A percentile compares a stretch with the other conserved stretches of the same genome.
These are phyloP conservation scores for Gastrophysa polygoni DNA, from an alignment of 2,888 invertebrate genomes.

Conservation along the genomic window DNA sequence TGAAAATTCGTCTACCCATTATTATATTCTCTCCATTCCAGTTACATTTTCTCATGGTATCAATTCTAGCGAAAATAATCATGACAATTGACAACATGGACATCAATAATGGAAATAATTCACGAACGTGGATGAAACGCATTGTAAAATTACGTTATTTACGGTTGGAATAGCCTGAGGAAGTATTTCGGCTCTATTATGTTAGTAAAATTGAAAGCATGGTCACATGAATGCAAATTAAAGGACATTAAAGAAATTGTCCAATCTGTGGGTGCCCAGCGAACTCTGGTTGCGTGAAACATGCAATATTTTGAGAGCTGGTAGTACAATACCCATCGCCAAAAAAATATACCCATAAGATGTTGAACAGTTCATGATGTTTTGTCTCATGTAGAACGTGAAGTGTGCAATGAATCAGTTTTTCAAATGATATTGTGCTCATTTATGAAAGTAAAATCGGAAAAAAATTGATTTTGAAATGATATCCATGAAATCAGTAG, in stretches of 20 bases:
- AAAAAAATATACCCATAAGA: too few relatives aligned
- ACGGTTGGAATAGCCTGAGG: slow-evolving; percentile 33
- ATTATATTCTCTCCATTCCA: too few relatives aligned
- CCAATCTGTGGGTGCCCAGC: slow-evolving; percentile 45
- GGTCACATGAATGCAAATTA: slow-evolving; percentile 40
- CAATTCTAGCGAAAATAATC: not conserved
- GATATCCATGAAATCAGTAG: too few relatives aligned
- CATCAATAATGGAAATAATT: not conserved
- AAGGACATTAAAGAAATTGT: slow-evolving; percentile 46
- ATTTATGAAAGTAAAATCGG: too few relatives aligned
- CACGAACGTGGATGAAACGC: not conserved
- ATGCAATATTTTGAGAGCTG: slow-evolving; percentile 14
- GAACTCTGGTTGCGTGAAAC: slow-evolving; percentile 34
- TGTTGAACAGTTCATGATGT: too few relatives aligned
- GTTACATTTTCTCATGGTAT: not conserved
- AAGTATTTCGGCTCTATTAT: slow-evolving; percentile 31
- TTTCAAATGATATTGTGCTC: too few relatives aligned
- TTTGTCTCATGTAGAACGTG: too few relatives aligned
- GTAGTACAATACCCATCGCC: too few relatives aligned
- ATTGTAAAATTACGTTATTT: slow-evolving; percentile 11
- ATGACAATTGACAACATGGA: not conserved
- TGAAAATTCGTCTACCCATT: too few relatives aligned
- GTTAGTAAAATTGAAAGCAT: slow-evolving; percentile 35
- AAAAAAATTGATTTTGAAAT: too few relatives aligned
- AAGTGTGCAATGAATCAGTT: too few relatives aligned